Base-by-base conservation (phyloP, 2,888 invertebrate species). In the Amphimallon solstitiale region DNA sequence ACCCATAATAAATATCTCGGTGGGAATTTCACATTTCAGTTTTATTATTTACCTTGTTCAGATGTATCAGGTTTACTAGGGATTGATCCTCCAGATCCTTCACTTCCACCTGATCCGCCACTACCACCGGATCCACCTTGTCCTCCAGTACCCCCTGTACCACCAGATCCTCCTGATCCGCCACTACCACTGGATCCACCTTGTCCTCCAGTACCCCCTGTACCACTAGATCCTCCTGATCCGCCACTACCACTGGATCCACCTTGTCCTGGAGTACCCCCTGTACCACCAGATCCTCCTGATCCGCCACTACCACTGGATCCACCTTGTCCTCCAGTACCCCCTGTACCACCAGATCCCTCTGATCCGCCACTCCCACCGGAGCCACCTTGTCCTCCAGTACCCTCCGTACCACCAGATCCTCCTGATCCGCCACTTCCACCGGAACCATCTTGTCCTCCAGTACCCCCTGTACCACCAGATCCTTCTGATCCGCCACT, bases 391-490 rank as follows among this genome's bases (percentile, higher is more conserved):
- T 12, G 3, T 15, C 40, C 35, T n/a, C 34, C 51, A n/a, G 12
- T 23, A 2, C 37, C 19, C 1, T 9, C 45, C 2, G 5, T 40
- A n/a, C 54, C 52, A 9, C 17, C 52, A 3, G 37, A 7, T 14
- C 23, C 40, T 10, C 59, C 40, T 6, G 59, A 5, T 9, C 21
- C 23, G 7, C 48, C 48, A 4, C n/a, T 23, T 23, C 23, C 48
- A 1, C 65, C 65, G 5, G 40, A 40, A 17, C 64, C 49, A 10
- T 38, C 63, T 35, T 46, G 9, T n/a, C 56, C 49, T 56, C 61
- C 65, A n/a, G 29, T 89, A 87, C 68, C 89, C 87, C 2, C 94
- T 94, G 40, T 10, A 10, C 56, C 66, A 0, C 70, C 71, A 3
- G 69, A 64, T 10, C 63, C 68, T 0, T 63, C 71, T 10, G 68